Base-by-base conservation (phyloP, 2,113 vertebrate species). In the Chloropsis cyanopogon region DNA sequence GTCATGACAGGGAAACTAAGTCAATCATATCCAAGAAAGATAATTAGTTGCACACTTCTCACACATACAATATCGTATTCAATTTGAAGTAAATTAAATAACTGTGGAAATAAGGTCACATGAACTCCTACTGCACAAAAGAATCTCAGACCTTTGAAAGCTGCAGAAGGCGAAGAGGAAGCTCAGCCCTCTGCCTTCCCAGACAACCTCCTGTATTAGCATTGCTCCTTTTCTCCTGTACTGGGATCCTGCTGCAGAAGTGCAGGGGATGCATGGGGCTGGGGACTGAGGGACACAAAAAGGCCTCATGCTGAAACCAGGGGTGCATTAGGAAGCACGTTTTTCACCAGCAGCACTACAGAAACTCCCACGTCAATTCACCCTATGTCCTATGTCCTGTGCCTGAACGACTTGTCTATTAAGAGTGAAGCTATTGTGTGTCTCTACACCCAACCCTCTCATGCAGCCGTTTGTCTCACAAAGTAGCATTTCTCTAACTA, bases 221-320 rank as follows among this genome's bases (percentile, higher is more conserved):
- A 54, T 50, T 8, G 1, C 6, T 35, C 21, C 14, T 5, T 63
- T 61, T 66, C 23, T 82, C 41, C 28, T 54, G 10, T 9, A 3
- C 11, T 61, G 28, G 25, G 18, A 35, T 81, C 76, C 33, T 89
- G 35, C 50, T 82, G 33, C 49, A 41, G 42, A 57, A 53, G 9
- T 11, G 16, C 16, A 26, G 1, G 3, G 60, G 2, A 2, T 0
- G 2, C 2, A 0, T 28, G 39, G 20, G 20, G 6, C 24, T 61
- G 44, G 39, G 11, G 11, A 35, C 15, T 69, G 21, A 77, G 28
- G 2, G 31, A 61, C 17, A n/a, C 8, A 29, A 1, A 46, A 14
- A 9, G 22, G 7, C 21, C 26, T 15, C 22, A 25, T 60, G 26
- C 22, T 54, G 57, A 64, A 57, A 72, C 2, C 39, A 35, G 17